Base-by-base conservation (phyloP, 2,888 invertebrate genomes). In the Euphydryas editha region DNA sequence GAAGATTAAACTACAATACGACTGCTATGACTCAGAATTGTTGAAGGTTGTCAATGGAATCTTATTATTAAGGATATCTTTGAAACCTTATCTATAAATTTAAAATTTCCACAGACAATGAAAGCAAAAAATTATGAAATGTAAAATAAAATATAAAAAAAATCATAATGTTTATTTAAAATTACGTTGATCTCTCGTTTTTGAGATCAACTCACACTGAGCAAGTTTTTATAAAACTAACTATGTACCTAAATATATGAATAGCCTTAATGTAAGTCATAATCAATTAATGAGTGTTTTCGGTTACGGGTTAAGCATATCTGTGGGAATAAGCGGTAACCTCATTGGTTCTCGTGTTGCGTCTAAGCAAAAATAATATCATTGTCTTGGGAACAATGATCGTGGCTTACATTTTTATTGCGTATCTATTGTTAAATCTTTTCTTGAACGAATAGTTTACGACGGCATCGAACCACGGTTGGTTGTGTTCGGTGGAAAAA, bases 341-440 rank as follows among this genome's bases (percentile, higher is more conserved):
- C 21, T 51, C 20, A 24, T 51, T 51, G 24, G n/a, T 24, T 21
- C 13, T 20, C 13, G 17, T 47, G 47, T 47, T 47, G 47, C 47
- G 47, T 66, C 54, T 61, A 65, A 24, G 69, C 49, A 69, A 62
- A 39, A 70, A 74, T 70, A 73, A 68, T 61, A 56, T 71, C 68
- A 73, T 74, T 73, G 71, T 72, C 69, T 73, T 62, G 59, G 54
- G 65, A 62, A 72, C 76, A 71, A 74, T 74, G 64, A 58, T 51
- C 30, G 51, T 51, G 51, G 51, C 24, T 24, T 51, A 68, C 17
- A 21, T 62, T 67, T 76, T 73, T 74, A 70, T 73, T 65, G 68
- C 49, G 57, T 58, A 54, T 66, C 69, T 61, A 71, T 69, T 71
- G 67, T 71, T 65, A 71, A 67, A 70, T 69, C 67, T 47, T 55